These are phyloP conservation scores for Stegastes partitus DNA, from an alignment of 2,113 vertebrate species.

Conservation along the genomic window DNA sequence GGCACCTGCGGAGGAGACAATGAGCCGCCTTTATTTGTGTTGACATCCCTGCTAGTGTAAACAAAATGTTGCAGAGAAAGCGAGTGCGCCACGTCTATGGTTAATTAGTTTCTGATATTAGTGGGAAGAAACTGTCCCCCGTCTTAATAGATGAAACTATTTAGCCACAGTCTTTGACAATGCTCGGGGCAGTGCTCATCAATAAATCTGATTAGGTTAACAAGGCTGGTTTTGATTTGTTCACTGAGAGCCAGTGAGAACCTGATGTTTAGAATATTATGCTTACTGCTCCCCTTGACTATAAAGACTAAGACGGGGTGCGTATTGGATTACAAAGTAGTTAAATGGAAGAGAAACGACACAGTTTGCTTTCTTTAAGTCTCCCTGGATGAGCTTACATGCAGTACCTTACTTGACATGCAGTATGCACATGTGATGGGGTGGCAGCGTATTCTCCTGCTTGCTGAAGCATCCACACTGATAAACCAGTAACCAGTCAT, in stretches of 20 bases:
- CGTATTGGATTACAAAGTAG: slow-evolving; percentile 39
- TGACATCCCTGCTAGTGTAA: slow-evolving; percentile 59
- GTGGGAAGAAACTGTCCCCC: slow-evolving; percentile 28
- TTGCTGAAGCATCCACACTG: slow-evolving; percentile 11
- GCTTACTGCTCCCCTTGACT: slow-evolving; percentile 1
- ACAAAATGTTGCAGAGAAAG: slow-evolving; percentile 57
- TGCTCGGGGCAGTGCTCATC: slow-evolving; percentile 56
- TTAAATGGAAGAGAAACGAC: slow-evolving; percentile 39
- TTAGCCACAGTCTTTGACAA: slow-evolving; percentile 57
- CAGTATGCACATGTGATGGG: slow-evolving; percentile 17
- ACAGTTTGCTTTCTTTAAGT: slow-evolving; percentile 27
- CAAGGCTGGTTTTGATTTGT: slow-evolving; percentile 76
- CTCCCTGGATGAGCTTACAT: slow-evolving; percentile 30
- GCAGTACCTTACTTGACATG: slow-evolving; percentile 35
- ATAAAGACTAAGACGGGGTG: slow-evolving; percentile 10
- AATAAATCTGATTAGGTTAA: slow-evolving; percentile 79
- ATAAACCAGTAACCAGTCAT: slow-evolving; percentile 26
- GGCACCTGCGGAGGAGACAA: slow-evolving; percentile 56
- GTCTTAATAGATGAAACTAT: slow-evolving; percentile 55
- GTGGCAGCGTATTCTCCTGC: slow-evolving; percentile 16
- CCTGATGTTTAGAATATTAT: slow-evolving; percentile 37
- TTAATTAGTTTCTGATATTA: slow-evolving; percentile 59
- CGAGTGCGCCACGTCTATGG: slow-evolving; percentile 47
- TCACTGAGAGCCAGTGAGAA: slow-evolving; percentile 61
- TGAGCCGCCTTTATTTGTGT: slow-evolving; percentile 63